Base-by-base conservation (phyloP, 2,113 vertebrate genomes). In the Cyanistes caeruleus region DNA sequence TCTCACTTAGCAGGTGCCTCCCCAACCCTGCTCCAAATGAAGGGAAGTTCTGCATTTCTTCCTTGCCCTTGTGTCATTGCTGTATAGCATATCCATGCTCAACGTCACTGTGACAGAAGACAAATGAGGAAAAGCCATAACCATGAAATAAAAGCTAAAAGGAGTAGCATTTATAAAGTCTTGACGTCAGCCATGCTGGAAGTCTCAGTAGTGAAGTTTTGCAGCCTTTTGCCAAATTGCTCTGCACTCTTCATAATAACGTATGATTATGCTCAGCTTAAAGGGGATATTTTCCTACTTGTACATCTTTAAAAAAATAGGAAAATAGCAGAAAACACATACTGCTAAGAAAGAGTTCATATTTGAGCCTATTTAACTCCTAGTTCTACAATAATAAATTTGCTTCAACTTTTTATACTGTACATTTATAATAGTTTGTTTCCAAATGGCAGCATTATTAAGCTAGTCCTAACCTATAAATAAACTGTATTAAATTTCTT, bases 21-120 rank as follows among this genome's bases (percentile, higher is more conserved):
- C 22, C 22, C 7, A 87, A 22, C 10, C n/a, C 14, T 87, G 19
- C 3, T 11, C 18, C 19, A 15, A 0, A 0, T 1, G 5, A 60
- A 10, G 44, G 5, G 30, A 9, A 13, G 5, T 48, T 52, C 9
- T 62, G 11, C 23, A 7, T 69, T 77, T 15, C 21, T 46, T 27
- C 53, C 10, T 13, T 23, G 21, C 18, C 37, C 17, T 59, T 41
- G 9, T 12, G 16, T 13, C 9, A 25, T 33, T 33, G 33, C 33
- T 65, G 43, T 35, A 70, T 39, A 64, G 19, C 20, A 89, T 76
- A 4, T 6, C 15, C 15, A 19, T 15, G 1, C 22, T 79, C 33
- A 31, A 5, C 2, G 2, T 73, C 19, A 39, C 44, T 73, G 46
- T 0, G 0, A 64, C 10, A 49, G 33, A 59, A 74, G 24, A 14